phyloP scores from a whole-genome alignment of 2,797 vertebrate species.

The Remorina albescens region DNA sequence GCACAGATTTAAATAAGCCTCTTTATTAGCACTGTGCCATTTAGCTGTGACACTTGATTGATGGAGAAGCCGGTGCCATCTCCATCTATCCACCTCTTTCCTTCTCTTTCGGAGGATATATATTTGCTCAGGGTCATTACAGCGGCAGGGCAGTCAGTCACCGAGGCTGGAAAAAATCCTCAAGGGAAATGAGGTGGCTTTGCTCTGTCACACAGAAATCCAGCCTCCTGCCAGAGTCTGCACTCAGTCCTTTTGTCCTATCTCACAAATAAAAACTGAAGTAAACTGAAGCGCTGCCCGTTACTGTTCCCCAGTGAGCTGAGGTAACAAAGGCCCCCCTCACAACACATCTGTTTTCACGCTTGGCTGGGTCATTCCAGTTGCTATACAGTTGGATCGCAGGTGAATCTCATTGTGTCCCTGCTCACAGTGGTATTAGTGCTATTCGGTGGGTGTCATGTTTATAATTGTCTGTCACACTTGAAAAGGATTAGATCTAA shows the following conservation, averaged over 20 bases:
- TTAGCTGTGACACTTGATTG: slow-evolving; percentile 7
- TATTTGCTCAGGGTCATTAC: slow-evolving; percentile 54
- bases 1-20: neutral
- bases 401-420: slow-evolving; percentile 59
- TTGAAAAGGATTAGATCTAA: slow-evolving; percentile 66
- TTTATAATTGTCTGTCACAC: slow-evolving; percentile 67
- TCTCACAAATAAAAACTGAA: slow-evolving; percentile 52
- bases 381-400: slow-evolving; percentile 29
- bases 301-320: slow-evolving; percentile 28
- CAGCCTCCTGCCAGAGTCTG: slow-evolving; percentile 12
- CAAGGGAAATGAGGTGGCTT: slow-evolving; percentile 59
- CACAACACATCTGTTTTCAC: slow-evolving; percentile 54
- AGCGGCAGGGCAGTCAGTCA: slow-evolving; percentile 45
- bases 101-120: slow-evolving; percentile 29
- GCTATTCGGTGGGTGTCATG: slow-evolving; percentile 45
- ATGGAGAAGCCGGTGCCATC: slow-evolving; percentile 28
- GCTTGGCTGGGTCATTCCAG: slow-evolving; percentile 38
- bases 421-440: slow-evolving; percentile 35
- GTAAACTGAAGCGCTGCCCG: slow-evolving; percentile 35
- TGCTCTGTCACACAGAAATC: slow-evolving; percentile 58
- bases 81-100: slow-evolving; percentile 4
- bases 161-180: slow-evolving; percentile 42
- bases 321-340: slow-evolving; percentile 50
- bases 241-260: slow-evolving; percentile 53
- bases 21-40: neutral